phyloP scores from a whole-genome alignment of 2,888 invertebrate genomes.

The Lissonota sp. region DNA sequence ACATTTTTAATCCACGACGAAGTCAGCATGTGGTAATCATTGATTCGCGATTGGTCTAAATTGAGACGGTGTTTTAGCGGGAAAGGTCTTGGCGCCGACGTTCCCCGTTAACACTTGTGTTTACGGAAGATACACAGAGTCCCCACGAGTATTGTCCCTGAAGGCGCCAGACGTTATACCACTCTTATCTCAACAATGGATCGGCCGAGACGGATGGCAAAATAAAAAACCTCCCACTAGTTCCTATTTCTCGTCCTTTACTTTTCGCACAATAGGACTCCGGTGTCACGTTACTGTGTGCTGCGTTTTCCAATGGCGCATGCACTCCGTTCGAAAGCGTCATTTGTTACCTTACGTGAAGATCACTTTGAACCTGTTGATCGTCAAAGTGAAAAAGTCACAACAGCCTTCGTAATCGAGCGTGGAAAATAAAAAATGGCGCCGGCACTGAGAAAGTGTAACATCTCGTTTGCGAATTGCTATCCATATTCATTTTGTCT shows the following conservation, averaged over 20 bases:
- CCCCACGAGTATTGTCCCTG: constrained; percentile 35
- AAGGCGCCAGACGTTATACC: constrained; percentile 55
- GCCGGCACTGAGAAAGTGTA: not conserved
- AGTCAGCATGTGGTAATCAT: too few relatives aligned
- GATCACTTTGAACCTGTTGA: constrained; percentile 12
- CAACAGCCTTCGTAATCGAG: not conserved
- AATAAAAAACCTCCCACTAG: constrained; percentile 5
- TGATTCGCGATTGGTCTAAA: too few relatives aligned
- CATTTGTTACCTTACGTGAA: not conserved
- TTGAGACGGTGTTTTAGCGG: too few relatives aligned
- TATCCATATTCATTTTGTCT: constrained; percentile 3
- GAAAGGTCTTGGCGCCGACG: constrained; percentile 35
- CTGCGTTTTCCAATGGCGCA: constrained; percentile 47
- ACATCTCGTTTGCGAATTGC: constrained; percentile 30
- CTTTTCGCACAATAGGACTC: constrained; percentile 52
- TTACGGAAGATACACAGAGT: constrained; percentile 57
- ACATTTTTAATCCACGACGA: too few relatives aligned
- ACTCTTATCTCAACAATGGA: constrained; percentile 50
- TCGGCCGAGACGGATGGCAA: constrained; percentile 32
- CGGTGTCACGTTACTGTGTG: constrained; percentile 14
- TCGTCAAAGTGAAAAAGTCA: not conserved
- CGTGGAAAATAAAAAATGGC: not conserved
- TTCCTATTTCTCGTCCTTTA: constrained; percentile 54
- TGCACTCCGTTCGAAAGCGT: not conserved
- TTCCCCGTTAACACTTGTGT: constrained; percentile 55